Conservation (phyloP, 2,113 vertebrate species). For the Brachypodius melanocephalos region DNA sequence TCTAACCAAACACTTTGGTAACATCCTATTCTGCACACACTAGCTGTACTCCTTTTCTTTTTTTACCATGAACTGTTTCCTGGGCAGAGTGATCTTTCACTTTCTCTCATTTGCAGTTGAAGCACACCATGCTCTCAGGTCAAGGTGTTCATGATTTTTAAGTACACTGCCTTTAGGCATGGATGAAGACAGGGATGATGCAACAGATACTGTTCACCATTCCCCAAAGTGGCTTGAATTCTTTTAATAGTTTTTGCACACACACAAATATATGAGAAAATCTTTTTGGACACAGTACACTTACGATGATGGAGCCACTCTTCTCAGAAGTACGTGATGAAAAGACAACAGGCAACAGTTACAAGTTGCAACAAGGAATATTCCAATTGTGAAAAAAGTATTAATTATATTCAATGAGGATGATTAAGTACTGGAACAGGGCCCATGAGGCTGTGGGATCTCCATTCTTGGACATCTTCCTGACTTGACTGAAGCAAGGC, state of each 20-base stretch:
- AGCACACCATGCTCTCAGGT: background rate
- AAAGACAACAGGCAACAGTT: background rate
- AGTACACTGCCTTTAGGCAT: background rate
- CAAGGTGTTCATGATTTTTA: background rate
- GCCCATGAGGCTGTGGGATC: background rate
- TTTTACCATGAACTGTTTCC: background rate
- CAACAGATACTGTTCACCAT: background rate
- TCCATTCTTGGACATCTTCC: background rate
- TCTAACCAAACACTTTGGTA: background rate
- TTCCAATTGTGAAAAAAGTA: background rate
- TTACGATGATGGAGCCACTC: background rate
- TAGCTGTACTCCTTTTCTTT: background rate
- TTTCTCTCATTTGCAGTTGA: background rate
- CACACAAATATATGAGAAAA: background rate
- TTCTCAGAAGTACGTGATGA: background rate
- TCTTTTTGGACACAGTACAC: background rate
- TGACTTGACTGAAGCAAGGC: background rate
- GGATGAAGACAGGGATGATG: background rate
- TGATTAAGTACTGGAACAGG: background rate
- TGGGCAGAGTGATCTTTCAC: background rate
- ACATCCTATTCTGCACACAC: background rate
- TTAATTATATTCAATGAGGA: conserved; percentile 6
- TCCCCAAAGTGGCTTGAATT: background rate
- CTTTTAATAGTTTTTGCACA: background rate
- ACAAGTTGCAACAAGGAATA: conserved; percentile 18